phyloP scores from a whole-genome alignment of 1,140 invertebrate species.

The Ceratoteleas bidentatus region DNA sequence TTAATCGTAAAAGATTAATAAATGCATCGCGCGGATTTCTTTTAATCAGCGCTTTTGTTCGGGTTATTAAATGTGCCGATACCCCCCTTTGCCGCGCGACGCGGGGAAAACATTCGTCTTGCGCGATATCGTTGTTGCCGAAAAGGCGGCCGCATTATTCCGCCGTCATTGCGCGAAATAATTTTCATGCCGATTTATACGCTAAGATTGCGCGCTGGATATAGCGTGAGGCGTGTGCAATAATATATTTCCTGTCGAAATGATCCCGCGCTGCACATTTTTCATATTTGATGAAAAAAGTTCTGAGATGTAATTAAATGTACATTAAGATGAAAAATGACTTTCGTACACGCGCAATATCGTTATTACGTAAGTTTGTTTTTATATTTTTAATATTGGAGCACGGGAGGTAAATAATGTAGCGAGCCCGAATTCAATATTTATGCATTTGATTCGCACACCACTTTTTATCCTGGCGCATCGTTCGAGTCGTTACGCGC shows the following conservation, averaged over 20 bases:
- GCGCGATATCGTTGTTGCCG: constrained; percentile 33
- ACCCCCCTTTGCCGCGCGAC: too few species aligned
- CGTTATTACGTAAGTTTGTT: constrained; percentile 27
- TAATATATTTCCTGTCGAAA: constrained; percentile 53
- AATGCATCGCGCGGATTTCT: too few species aligned
- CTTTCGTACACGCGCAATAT: constrained; percentile 41
- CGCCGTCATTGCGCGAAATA: constrained; percentile 8
- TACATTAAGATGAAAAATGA: constrained; percentile 60
- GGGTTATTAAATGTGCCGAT: constrained; percentile 43
- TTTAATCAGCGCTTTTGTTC: constrained; percentile 55
- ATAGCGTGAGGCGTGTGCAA: constrained; percentile 28
- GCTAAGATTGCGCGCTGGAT: constrained; percentile 34
- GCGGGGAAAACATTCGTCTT: too few species aligned
- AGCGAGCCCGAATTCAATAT: constrained; percentile 41
- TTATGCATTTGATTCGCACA: constrained; percentile 29
- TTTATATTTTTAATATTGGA: constrained; percentile 37
- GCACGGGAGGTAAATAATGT: constrained; percentile 23
- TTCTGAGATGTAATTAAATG: constrained; percentile 58
- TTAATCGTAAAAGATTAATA: too few species aligned
- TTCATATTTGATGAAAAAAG: constrained; percentile 61
- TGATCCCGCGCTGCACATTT: constrained; percentile 43
- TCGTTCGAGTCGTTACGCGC: constrained; percentile 3
- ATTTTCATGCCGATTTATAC: constrained; percentile 51
- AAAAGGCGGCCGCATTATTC: not conserved
- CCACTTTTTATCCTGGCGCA: constrained; percentile 22